A percentile compares a stretch with the other conserved stretches of the same genome.
phyloP scores from a whole-genome alignment of 2,888 invertebrate species.

The Hypsopygia costalis region DNA sequence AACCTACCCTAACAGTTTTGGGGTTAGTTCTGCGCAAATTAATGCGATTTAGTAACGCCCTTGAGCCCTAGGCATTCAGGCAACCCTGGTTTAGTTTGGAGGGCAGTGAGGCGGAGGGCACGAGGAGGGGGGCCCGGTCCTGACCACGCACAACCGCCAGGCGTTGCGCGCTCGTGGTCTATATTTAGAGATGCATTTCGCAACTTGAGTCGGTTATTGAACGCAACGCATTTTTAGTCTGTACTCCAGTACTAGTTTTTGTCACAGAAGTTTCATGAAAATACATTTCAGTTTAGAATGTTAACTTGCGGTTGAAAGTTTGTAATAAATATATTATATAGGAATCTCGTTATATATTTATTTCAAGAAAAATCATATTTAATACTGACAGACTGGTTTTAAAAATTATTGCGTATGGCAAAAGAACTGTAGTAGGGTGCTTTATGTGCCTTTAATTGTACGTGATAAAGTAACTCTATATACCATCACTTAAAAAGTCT shows the following conservation, averaged over 20 bases:
- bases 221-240: constrained; percentile 21
- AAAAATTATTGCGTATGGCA: too few species aligned
- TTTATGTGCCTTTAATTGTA: too few species aligned
- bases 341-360: too few species aligned
- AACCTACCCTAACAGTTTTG: constrained; percentile 23
- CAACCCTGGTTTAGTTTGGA: constrained; percentile 27
- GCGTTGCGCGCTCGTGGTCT: constrained; percentile 48
- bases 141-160: constrained; percentile 71
- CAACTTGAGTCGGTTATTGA: constrained; percentile 33
- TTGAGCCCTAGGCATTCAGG: constrained; percentile 39
- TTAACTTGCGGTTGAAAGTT: too few species aligned
- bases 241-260: not conserved
- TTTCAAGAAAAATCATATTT: too few species aligned
- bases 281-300: too few species aligned
- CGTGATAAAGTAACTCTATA: too few species aligned
- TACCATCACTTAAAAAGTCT: too few species aligned
- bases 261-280: not conserved
- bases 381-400: too few species aligned
- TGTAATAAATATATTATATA: too few species aligned
- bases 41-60: constrained; percentile 33
- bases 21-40: constrained; percentile 8
- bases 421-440: too few species aligned
- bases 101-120: constrained; percentile 11
- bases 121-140: constrained; percentile 44
- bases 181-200: constrained; percentile 70